phyloP scores from a whole-genome alignment of 2,113 vertebrate genomes.

The Aphelocoma coerulescens region DNA sequence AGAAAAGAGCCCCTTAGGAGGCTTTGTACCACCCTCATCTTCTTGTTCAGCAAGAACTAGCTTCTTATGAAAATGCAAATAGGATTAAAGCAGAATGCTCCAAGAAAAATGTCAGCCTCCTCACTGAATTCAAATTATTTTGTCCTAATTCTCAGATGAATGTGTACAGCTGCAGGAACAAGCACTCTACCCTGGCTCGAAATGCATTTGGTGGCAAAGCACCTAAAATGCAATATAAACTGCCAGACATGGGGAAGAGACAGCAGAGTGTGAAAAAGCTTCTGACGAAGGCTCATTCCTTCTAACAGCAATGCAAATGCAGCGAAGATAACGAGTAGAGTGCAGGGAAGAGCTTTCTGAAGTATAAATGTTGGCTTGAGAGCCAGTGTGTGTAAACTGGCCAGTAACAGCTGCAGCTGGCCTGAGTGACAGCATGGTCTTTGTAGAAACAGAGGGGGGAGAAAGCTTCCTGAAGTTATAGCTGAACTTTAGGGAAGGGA shows the following conservation, averaged over 20 bases:
- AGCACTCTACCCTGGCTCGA: not conserved
- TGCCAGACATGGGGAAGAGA: not conserved
- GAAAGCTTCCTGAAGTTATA: not conserved
- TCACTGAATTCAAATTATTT: constrained; percentile 13
- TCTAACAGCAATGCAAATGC: not conserved
- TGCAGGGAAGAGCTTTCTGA: not conserved
- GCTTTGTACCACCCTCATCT: not conserved
- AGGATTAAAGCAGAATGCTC: constrained; percentile 28
- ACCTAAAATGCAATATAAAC: not conserved
- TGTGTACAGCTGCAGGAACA: not conserved
- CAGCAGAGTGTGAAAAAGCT: not conserved
- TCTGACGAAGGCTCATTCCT: not conserved
- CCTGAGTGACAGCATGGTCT: not conserved
- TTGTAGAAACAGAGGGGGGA: not conserved
- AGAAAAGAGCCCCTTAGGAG: not conserved
- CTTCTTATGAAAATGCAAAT: not conserved
- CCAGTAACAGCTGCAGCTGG: not conserved
- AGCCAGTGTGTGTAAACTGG: not conserved
- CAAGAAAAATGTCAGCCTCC: not conserved
- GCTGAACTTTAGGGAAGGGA: not conserved
- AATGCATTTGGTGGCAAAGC: not conserved
- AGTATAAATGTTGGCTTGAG: not conserved
- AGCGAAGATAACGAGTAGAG: not conserved
- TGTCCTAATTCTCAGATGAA: constrained; percentile 7
- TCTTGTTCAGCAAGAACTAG: not conserved